Percentiles rank a stretch among this genome's conserved stretches.
Evolutionary conservation across 2,888 invertebrate species (phyloP).

Genomic region (Dynastes tityus): DNA sequence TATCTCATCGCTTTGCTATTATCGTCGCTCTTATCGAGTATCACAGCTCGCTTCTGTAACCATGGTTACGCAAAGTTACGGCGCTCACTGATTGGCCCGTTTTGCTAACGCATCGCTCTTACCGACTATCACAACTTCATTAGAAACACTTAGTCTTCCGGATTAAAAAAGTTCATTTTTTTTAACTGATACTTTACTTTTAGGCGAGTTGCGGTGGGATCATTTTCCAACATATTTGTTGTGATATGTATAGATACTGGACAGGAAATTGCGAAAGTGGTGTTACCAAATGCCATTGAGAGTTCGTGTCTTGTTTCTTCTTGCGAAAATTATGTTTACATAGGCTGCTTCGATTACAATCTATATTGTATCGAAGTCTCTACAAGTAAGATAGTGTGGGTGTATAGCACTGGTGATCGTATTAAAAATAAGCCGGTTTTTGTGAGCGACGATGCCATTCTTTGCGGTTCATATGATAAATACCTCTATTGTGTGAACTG

Average conservation of each 20-base stretch:
- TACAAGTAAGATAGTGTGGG: conserved; percentile 76
- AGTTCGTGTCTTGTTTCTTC: conserved; percentile 70
- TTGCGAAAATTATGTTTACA: conserved; percentile 73
- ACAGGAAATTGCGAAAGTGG: conserved; percentile 69
- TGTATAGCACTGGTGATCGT: conserved; percentile 74
- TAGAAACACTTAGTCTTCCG: no score
- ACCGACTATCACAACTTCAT: no score
- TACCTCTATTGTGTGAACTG: conserved; percentile 75
- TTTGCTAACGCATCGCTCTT: no score
- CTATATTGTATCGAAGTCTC: conserved; percentile 78
- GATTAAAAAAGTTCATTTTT: neutral
- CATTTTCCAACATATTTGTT: conserved; percentile 82
- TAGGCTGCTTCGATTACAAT: conserved; percentile 85
- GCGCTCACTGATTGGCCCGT: no score
- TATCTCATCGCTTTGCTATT: no score
- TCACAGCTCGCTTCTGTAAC: no score
- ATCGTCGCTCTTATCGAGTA: no score
- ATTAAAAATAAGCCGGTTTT: conserved; percentile 78
- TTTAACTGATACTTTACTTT: neutral
- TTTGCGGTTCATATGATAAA: conserved; percentile 83
- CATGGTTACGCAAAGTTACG: no score
- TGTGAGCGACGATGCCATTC: conserved; percentile 70
- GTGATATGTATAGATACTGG: conserved; percentile 76
- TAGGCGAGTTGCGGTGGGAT: conserved; percentile 75
- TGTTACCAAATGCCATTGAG: conserved; percentile 82